Percentiles rank a stretch among this genome's conserved stretches.
Evolutionary conservation across 1,140 invertebrate species (phyloP).

Genomic region (Drosophila malerkotliana): DNA sequence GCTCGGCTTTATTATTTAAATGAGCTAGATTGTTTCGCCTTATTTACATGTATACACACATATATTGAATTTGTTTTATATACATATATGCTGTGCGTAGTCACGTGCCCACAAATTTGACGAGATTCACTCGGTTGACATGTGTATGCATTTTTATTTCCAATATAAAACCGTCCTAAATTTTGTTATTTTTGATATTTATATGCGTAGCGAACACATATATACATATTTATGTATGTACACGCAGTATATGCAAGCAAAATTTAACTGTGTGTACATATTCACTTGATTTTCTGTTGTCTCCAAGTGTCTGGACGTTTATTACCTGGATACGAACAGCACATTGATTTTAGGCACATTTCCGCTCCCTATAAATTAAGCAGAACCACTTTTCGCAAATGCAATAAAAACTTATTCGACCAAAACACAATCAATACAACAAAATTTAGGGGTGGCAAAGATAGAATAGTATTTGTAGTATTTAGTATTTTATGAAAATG

Average conservation of each 20-base stretch:
- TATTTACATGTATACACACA: slow-evolving; percentile 1
- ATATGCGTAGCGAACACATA: slow-evolving; percentile 6
- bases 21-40: slow-evolving; percentile 24
- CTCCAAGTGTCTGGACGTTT: not conserved
- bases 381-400: slow-evolving; percentile 59
- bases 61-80: slow-evolving; percentile 17
- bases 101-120: slow-evolving; percentile 18
- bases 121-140: not conserved
- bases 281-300: not conserved
- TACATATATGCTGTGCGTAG: not conserved
- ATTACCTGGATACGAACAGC: slow-evolving; percentile 42
- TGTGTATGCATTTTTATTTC: slow-evolving; percentile 10
- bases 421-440: slow-evolving; percentile 77
- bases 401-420: slow-evolving; percentile 59
- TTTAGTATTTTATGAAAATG: too few species aligned
- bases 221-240: slow-evolving; percentile 23
- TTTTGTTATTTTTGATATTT: slow-evolving; percentile 42
- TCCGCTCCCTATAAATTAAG: slow-evolving; percentile 39
- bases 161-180: slow-evolving; percentile 28
- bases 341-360: slow-evolving; percentile 44
- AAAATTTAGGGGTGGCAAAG: slow-evolving; percentile 48
- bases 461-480: too few species aligned
- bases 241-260: slow-evolving; percentile 28
- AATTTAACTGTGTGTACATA: slow-evolving; percentile 29
- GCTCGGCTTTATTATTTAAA: slow-evolving; percentile 23